Percentiles rank a stretch among this genome's conserved stretches.
Evolutionary conservation across 2,888 invertebrate genomes (phyloP).

Genomic region (Aphodius granarius): DNA sequence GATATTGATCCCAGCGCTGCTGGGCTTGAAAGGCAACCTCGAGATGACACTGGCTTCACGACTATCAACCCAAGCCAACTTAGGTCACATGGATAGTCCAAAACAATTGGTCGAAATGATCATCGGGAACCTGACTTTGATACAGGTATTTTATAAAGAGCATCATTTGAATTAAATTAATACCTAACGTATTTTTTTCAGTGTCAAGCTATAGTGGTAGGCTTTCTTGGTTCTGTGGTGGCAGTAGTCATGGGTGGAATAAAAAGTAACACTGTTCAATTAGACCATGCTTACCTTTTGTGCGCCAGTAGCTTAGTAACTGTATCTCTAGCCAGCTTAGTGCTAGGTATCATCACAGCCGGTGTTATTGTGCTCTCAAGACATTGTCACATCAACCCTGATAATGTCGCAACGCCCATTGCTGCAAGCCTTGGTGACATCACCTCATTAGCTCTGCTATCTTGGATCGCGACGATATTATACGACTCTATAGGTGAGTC

Average conservation of each 20-base stretch:
- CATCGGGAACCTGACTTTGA: slow-evolving; percentile 72
- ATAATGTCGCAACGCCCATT: slow-evolving; percentile 79
- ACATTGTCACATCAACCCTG: slow-evolving; percentile 72
- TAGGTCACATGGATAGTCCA: slow-evolving; percentile 73
- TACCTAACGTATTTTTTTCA: slow-evolving; percentile 43
- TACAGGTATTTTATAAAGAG: slow-evolving; percentile 59
- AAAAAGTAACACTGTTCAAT: slow-evolving; percentile 63
- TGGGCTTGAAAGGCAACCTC: slow-evolving; percentile 80
- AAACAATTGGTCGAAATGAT: slow-evolving; percentile 68
- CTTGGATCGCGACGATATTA: slow-evolving; percentile 61
- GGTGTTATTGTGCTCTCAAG: slow-evolving; percentile 71
- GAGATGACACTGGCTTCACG: slow-evolving; percentile 84
- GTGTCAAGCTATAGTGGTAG: slow-evolving; percentile 73
- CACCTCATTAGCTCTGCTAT: slow-evolving; percentile 65
- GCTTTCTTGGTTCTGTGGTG: slow-evolving; percentile 70
- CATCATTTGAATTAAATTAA: background rate
- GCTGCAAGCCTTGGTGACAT: slow-evolving; percentile 82
- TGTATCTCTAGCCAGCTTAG: slow-evolving; percentile 74
- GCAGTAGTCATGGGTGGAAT: slow-evolving; percentile 70
- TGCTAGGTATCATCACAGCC: slow-evolving; percentile 71
- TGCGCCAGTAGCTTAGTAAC: slow-evolving; percentile 76
- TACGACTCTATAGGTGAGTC: slow-evolving; percentile 61
- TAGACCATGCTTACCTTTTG: slow-evolving; percentile 70
- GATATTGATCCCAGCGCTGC: slow-evolving; percentile 74
- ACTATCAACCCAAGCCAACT: slow-evolving; percentile 76